Evolutionary conservation across 2,113 vertebrate species (phyloP), one percentile per base, ranked within the genome.

Genomic region (Pseudolaguvia tuberculata): DNA sequence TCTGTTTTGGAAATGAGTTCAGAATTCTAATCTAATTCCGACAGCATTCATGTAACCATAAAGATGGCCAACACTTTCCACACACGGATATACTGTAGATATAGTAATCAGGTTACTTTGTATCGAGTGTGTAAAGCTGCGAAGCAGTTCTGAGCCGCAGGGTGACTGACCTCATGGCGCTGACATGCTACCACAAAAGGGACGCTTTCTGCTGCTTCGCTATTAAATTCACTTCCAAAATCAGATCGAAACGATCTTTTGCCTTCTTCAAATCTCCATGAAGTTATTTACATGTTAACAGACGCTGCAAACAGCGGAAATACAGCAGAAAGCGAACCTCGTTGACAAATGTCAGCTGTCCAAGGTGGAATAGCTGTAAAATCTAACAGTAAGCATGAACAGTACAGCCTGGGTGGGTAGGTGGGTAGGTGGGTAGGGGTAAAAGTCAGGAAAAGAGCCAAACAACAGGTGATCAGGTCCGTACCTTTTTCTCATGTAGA

Each of bases 401-500:
- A 45, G 31, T 61, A 18, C 58, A 63, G 63, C 42, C 42, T 66
- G 25, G 29, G 27, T 62, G 31, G 50, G 65, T 25, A 2, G 47
- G 31, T 35, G 31, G 31, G 65, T 25, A 5, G 47, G 48, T n/a
- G n/a, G n/a, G n/a, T n/a, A n/a, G n/a, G n/a, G n/a, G n/a, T 42
- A 42, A 29, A 31, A 51, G 69, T 42, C 52, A 71, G 51, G 29
- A 71, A 67, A 78, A 83, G 88, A 86, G 86, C 82, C 86, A 81
- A 76, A 86, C 72, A 87, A 87, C 79, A 63, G 85, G 86, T 87
- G 85, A 88, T 81, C 82, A 88, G 83, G 82, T 86, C 87, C 92
- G 80, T 96, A 98, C 96, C 96, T 98, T 95, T 91, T 94, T 95
- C 89, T 95, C 93, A 87, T 82, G 93, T 74, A 95, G 96, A 83